Evolutionary conservation across 2,797 vertebrate species (phyloP), one percentile per base, ranked within the genome.

Genomic region (Dallia pectoralis): DNA sequence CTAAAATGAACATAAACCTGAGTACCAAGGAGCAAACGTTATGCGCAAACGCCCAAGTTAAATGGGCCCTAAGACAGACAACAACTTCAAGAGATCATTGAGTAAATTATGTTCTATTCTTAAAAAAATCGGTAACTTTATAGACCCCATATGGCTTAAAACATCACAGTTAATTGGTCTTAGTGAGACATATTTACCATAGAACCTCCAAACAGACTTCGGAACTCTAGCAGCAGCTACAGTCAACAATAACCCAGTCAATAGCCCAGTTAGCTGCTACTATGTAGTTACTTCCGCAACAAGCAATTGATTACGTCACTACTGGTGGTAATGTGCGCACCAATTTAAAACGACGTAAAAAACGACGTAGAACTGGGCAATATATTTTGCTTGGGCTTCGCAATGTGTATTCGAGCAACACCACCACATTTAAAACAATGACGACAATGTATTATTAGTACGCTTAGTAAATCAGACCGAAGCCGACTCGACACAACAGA

Each of bases 141-240:
- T 66, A 18, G 64, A 33, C 47, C 59, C 16, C 44, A 40, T 40
- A 16, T 40, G 22, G 56, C 22, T 62, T 51, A 59, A 27, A 19
- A 64, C 14, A 18, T 16, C 1, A 51, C 11, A 27, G 33, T 40
- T 25, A 33, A 16, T 70, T 15, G 25, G n/a, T 44, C 40, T 44
- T 12, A 14, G 40, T 44, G 0, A 14, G 40, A 16, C 12, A 78
- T 79, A 88, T 77, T 91, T 91, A 95, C 94, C 94, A 95, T 94
- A 94, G 93, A 95, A 93, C 79, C 92, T 74, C 79, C 74, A 77
- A 87, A 82, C 89, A 81, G 80, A 87, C 89, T 90, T 87, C 76
- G 84, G 85, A 85, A 74, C 51, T 78, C 74, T 86, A 48, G 89
- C 91, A 79, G 67, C 78, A 76, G 72, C 74, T 73, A 70, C 62